Percentiles rank a stretch among this genome's conserved stretches.
phyloP scores from a whole-genome alignment of 1,140 invertebrate species.

The Megathymus violae region DNA sequence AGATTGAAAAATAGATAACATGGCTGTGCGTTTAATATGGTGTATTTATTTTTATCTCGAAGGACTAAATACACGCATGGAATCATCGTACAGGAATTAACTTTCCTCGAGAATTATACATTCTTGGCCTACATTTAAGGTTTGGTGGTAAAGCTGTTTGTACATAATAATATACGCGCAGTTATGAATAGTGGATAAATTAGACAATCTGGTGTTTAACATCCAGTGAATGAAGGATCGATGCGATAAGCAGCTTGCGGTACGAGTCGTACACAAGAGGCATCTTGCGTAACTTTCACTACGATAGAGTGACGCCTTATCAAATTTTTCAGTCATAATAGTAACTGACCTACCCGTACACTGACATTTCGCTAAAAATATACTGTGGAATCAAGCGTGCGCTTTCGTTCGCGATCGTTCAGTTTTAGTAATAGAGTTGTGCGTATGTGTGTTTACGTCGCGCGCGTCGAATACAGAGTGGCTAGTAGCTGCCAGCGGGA shows the following conservation, averaged over 20 bases:
- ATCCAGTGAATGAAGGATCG: conserved; percentile 31
- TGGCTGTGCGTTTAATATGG: no score
- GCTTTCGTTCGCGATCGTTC: conserved; percentile 68
- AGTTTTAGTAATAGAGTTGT: conserved; percentile 52
- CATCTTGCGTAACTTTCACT: conserved; percentile 52
- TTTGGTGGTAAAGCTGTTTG: conserved; percentile 4
- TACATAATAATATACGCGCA: not conserved
- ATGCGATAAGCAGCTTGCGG: conserved; percentile 16
- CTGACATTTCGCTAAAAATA: conserved; percentile 75
- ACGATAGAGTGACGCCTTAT: conserved; percentile 56
- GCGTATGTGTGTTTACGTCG: conserved; percentile 43
- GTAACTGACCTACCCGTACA: conserved; percentile 75
- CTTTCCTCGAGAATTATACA: conserved; percentile 17
- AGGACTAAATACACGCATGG: not conserved
- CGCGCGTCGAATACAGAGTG: conserved; percentile 41
- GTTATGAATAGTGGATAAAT: conserved; percentile 9
- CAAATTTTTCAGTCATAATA: conserved; percentile 73
- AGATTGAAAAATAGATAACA: no score
- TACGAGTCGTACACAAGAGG: conserved; percentile 10
- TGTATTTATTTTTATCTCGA: not conserved
- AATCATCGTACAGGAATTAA: conserved; percentile 1
- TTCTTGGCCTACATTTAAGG: conserved; percentile 26
- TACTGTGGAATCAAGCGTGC: conserved; percentile 55
- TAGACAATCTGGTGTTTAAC: conserved; percentile 19
- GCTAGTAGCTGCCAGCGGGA: conserved; percentile 50